These are phyloP conservation scores for Drosophila vallismaia DNA, from an alignment of 2,888 invertebrate species.

Conservation along the genomic window DNA sequence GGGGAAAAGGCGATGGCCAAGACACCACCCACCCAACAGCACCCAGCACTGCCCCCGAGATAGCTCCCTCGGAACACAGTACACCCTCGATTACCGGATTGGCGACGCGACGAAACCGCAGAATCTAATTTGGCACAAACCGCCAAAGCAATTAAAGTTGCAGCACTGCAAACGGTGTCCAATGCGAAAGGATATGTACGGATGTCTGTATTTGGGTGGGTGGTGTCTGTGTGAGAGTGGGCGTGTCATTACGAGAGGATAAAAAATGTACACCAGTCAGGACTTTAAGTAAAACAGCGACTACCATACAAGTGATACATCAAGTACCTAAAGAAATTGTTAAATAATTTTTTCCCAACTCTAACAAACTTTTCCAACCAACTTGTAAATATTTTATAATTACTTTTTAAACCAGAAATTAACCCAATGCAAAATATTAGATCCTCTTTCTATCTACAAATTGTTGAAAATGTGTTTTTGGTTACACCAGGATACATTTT, in stretches of 20 bases:
- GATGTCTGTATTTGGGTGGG: constrained; percentile 7
- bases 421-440: constrained; percentile 5
- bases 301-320: background rate
- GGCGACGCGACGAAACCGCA: constrained; percentile 73
- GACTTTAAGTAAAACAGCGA: background rate
- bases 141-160: constrained; percentile 80
- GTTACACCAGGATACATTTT: constrained; percentile 16
- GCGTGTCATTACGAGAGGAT: constrained; percentile 19
- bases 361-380: no score
- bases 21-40: constrained; percentile 22
- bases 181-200: constrained; percentile 36
- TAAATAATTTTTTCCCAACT: no score
- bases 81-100: constrained; percentile 47
- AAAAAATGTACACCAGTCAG: constrained; percentile 4
- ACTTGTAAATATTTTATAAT: background rate
- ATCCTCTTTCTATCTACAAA: constrained; percentile 20
- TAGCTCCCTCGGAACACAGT: background rate
- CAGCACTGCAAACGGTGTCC: constrained; percentile 57
- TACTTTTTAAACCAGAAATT: constrained; percentile 10
- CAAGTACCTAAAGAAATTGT: no score
- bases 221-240: background rate
- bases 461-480: constrained; percentile 31
- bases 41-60: background rate
- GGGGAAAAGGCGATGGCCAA: constrained; percentile 27
- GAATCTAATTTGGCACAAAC: constrained; percentile 78